These are phyloP conservation scores for Tetragonula clypearis DNA, from an alignment of 1,140 invertebrate genomes.

Conservation along the genomic window DNA sequence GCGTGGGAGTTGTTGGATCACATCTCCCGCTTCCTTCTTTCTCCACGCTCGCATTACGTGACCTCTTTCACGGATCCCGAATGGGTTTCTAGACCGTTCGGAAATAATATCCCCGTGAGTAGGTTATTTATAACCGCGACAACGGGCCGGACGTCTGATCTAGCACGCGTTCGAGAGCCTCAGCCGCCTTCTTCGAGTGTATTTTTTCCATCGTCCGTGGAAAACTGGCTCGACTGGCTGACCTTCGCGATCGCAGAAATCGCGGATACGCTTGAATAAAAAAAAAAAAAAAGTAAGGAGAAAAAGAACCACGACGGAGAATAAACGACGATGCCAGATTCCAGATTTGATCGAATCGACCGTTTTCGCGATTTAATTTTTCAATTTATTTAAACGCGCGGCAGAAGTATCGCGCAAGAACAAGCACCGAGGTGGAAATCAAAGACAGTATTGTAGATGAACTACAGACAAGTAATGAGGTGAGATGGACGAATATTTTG, in stretches of 20 bases:
- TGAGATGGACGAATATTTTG: too few species aligned
- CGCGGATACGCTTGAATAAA: background rate
- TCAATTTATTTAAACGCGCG: too few species aligned
- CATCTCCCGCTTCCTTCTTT: conserved; percentile 58
- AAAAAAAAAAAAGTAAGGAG: background rate
- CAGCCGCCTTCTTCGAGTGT: conserved; percentile 44
- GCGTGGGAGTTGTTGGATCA: background rate
- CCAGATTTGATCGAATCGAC: background rate
- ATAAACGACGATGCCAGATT: too few species aligned
- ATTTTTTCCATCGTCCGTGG: conserved; percentile 50
- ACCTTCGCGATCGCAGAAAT: conserved; percentile 18
- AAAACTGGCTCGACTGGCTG: conserved; percentile 18
- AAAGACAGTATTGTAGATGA: too few species aligned
- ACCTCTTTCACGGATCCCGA: conserved; percentile 62
- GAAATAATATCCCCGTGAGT: conserved; percentile 67
- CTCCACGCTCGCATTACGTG: conserved; percentile 50
- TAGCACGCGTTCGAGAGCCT: conserved; percentile 47
- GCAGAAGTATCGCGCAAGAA: too few species aligned
- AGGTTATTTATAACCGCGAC: conserved; percentile 68
- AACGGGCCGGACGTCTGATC: conserved; percentile 62
- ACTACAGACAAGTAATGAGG: too few species aligned
- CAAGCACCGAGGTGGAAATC: too few species aligned
- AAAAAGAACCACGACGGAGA: too few species aligned
- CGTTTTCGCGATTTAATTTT: too few species aligned
- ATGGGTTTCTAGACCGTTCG: conserved; percentile 63